phyloP scores from a whole-genome alignment of 2,113 vertebrate genomes.

The Gasterosteus aculeatus region DNA sequence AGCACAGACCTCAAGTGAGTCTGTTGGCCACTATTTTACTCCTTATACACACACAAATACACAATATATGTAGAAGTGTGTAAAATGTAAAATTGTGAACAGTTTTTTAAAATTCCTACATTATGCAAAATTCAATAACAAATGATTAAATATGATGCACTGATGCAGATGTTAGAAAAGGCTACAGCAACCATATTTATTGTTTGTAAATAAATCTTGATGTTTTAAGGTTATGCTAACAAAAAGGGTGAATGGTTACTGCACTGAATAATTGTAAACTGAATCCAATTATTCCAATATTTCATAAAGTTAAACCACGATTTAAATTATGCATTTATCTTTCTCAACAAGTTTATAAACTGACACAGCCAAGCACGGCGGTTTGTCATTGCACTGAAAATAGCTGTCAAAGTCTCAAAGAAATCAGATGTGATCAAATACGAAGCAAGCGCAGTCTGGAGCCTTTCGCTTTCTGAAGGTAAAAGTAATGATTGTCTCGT shows the following conservation, averaged over 20 bases:
- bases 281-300: neutral
- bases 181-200: neutral
- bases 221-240: neutral
- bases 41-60: neutral
- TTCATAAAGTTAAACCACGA: neutral
- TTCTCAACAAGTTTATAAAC: neutral
- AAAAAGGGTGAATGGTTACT: neutral
- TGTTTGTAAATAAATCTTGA: neutral
- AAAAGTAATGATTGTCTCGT: neutral
- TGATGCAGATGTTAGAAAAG: neutral
- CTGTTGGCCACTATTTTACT: neutral
- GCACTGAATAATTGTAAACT: neutral
- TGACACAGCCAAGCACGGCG: neutral
- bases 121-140: neutral
- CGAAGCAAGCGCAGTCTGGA: neutral
- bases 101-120: neutral
- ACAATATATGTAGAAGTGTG: neutral
- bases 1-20: constrained; percentile 29
- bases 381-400: neutral
- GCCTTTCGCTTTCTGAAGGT: neutral
- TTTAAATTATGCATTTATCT: neutral
- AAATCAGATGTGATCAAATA: neutral
- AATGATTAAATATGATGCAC: neutral
- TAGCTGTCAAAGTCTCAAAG: too few species aligned
- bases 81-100: too few species aligned